These are phyloP conservation scores for Stomorhina lunata DNA, from an alignment of 2,888 invertebrate genomes.

Conservation along the genomic window DNA sequence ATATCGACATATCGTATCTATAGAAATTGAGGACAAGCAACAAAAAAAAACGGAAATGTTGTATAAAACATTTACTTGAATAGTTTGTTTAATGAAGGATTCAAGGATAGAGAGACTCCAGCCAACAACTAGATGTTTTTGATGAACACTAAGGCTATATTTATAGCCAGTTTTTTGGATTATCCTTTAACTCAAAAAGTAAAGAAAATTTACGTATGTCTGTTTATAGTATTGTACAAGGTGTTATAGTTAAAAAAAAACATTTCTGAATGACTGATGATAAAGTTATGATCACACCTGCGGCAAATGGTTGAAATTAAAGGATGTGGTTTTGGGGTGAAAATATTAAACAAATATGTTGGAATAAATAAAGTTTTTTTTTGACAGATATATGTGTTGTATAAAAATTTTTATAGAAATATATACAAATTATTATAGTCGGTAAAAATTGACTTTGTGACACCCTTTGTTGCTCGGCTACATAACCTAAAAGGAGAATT, in stretches of 20 bases:
- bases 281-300: conserved; percentile 25
- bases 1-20: conserved; percentile 24
- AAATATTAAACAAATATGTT: too few relatives aligned
- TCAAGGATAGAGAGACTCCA: background rate
- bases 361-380: too few relatives aligned
- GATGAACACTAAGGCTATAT: too few relatives aligned
- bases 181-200: background rate
- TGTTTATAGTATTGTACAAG: too few relatives aligned
- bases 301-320: background rate
- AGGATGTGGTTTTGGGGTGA: background rate
- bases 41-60: conserved; percentile 3
- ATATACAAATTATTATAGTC: too few relatives aligned
- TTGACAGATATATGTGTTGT: too few relatives aligned
- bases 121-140: background rate
- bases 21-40: background rate
- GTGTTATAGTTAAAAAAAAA: background rate
- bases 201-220: conserved; percentile 1
- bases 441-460: too few relatives aligned
- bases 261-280: conserved; percentile 12
- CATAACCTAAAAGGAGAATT: too few relatives aligned
- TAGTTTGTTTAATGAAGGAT: background rate
- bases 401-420: too few relatives aligned
- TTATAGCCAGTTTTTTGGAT: background rate
- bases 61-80: background rate
- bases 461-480: too few relatives aligned